Evolutionary conservation across 30 jellyfish, hydroid and myxozoan genomes (phyloP).

Genomic region (Catostylus mosaicus): DNA sequence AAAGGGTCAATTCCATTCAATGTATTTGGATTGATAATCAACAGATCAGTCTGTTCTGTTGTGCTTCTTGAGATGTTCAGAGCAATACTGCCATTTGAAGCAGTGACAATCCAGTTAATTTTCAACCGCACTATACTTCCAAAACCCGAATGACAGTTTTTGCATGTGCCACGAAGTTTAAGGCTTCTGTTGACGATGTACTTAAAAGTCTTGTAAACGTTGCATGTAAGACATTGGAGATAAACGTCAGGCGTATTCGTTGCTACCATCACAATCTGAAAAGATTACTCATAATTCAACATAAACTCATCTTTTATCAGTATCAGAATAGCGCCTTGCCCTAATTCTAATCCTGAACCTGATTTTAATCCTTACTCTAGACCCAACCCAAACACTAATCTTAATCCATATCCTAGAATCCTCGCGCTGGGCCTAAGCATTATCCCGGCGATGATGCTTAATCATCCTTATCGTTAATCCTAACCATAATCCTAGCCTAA

Average conservation of each 20-base stretch:
- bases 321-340: too few species aligned
- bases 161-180: slow-evolving; percentile 73
- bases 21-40: slow-evolving; percentile 9
- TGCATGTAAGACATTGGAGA: slow-evolving; percentile 78
- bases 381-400: too few species aligned
- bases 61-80: slow-evolving; percentile 5
- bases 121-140: neutral
- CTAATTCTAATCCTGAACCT: too few species aligned
- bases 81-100: slow-evolving; percentile 20
- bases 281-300: too few species aligned
- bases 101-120: slow-evolving; percentile 13
- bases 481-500: too few species aligned
- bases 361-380: too few species aligned
- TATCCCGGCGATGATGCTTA: too few species aligned
- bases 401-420: too few species aligned
- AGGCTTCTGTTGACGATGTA: slow-evolving; percentile 51
- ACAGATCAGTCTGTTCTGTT: slow-evolving; percentile 34
- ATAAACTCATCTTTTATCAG: too few species aligned
- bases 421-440: too few species aligned
- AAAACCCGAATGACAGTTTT: slow-evolving; percentile 54
- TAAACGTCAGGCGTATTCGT: slow-evolving; percentile 66
- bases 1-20: slow-evolving; percentile 19
- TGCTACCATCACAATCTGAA: slow-evolving; percentile 54
- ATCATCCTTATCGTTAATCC: too few species aligned
- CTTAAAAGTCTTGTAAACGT: slow-evolving; percentile 71